Percentiles rank a stretch among this genome's conserved stretches.
Evolutionary conservation across 1,140 invertebrate genomes (phyloP).

Genomic region (Pinna nobilis): DNA sequence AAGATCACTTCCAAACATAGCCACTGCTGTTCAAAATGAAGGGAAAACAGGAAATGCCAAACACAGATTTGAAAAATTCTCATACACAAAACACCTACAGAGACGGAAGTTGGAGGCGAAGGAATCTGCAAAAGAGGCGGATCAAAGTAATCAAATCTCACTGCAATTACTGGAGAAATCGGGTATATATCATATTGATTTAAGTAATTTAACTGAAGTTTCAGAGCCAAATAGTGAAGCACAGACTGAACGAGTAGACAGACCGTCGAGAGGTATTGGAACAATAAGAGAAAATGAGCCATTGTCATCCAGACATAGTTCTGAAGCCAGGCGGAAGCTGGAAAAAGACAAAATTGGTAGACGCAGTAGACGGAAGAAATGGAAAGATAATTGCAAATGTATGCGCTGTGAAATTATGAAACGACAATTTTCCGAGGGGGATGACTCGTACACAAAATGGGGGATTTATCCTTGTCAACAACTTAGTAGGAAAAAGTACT

Average conservation of each 20-base stretch:
- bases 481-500: conserved; percentile 38
- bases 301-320: conserved; percentile 9
- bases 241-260: neutral
- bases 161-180: conserved; percentile 37
- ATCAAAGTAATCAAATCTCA: neutral
- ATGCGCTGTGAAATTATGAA: conserved; percentile 59
- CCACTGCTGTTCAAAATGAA: conserved; percentile 17
- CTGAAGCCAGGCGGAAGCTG: conserved; percentile 14
- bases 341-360: conserved; percentile 34
- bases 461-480: conserved; percentile 58
- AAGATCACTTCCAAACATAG: conserved; percentile 46
- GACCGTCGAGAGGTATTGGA: neutral
- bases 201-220: conserved; percentile 23
- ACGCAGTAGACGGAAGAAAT: conserved; percentile 45
- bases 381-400: conserved; percentile 56
- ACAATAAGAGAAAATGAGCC: conserved; percentile 29
- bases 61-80: conserved; percentile 52
- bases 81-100: conserved; percentile 45
- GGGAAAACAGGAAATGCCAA: conserved; percentile 25
- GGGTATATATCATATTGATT: conserved; percentile 43
- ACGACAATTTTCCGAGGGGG: conserved; percentile 51
- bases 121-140: conserved; percentile 7
- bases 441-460: conserved; percentile 54
- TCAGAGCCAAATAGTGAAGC: conserved; percentile 2
- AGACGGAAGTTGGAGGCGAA: conserved; percentile 26